Conservation (phyloP, 1,140 invertebrate genomes). For the Lordiphosa stackelbergi region DNA sequence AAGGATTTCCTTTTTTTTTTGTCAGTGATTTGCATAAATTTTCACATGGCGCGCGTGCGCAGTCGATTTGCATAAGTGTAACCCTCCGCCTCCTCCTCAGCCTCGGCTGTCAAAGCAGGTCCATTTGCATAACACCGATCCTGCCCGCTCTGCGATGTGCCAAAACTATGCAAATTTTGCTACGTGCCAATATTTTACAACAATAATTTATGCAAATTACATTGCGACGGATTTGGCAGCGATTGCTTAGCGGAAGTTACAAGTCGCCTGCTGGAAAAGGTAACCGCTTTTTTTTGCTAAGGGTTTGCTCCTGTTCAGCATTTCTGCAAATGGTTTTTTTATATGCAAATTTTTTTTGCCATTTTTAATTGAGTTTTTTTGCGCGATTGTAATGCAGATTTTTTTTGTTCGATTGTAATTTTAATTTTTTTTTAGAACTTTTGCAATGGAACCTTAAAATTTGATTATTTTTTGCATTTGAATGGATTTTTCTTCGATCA, state of each 20-base stretch:
- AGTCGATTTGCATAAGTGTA: constrained; percentile 15
- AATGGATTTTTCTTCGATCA: constrained; percentile 57
- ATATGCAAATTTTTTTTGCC: constrained; percentile 65
- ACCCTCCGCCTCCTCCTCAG: constrained; percentile 32
- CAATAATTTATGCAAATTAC: constrained; percentile 73
- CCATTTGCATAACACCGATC: constrained; percentile 74
- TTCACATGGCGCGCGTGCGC: constrained; percentile 60
- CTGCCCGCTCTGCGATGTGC: constrained; percentile 30
- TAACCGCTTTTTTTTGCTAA: constrained; percentile 28
- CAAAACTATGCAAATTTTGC: constrained; percentile 64
- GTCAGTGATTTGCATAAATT: constrained; percentile 60
- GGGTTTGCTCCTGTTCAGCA: constrained; percentile 43
- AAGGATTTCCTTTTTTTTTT: constrained; percentile 25
- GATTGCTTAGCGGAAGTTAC: constrained; percentile 60
- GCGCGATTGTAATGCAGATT: constrained; percentile 71
- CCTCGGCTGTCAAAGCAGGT: constrained; percentile 42
- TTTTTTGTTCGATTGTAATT: constrained; percentile 70
- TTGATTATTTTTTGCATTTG: constrained; percentile 65
- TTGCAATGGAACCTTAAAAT: constrained; percentile 38
- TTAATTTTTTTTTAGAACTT: constrained; percentile 45
- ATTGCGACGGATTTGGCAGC: constrained; percentile 29
- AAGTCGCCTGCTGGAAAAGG: constrained; percentile 32
- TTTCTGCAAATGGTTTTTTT: constrained; percentile 58
- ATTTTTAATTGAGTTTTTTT: constrained; percentile 71
- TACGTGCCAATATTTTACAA: constrained; percentile 65